These are phyloP conservation scores for Phyllotis vaccarum DNA, from an alignment of 2,797 vertebrate species.

Conservation along the genomic window DNA sequence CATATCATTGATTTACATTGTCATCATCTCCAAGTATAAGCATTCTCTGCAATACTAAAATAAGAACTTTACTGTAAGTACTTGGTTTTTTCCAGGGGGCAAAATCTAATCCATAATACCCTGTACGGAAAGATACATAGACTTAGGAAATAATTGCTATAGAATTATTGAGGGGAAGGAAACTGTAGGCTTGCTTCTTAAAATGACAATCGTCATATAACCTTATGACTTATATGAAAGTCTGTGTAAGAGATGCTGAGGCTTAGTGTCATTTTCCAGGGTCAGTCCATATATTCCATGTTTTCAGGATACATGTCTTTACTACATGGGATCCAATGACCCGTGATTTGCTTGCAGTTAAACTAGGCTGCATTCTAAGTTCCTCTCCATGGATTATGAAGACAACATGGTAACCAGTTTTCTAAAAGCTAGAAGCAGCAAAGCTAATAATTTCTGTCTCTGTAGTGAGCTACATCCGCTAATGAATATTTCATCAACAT, in stretches of 20 bases:
- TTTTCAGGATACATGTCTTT: not conserved
- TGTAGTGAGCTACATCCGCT: not conserved
- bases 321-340: too few species aligned
- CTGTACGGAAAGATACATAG: not conserved
- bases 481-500: not conserved
- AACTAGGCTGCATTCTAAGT: not conserved
- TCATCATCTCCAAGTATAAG: not conserved
- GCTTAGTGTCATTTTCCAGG: not conserved
- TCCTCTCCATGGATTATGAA: rapidly evolving
- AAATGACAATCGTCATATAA: not conserved
- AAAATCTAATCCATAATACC: not conserved
- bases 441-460: not conserved
- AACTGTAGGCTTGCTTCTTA: not conserved
- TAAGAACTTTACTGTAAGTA: not conserved
- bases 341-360: not conserved
- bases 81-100: not conserved
- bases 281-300: not conserved
- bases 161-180: not conserved
- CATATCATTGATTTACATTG: not conserved
- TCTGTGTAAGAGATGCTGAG: not conserved
- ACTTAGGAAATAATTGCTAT: not conserved
- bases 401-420: not conserved
- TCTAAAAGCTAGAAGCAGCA: not conserved
- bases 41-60: not conserved
- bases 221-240: not conserved